Percentiles rank a stretch among this genome's conserved stretches.
These are phyloP conservation scores for Danio kyathit DNA, from an alignment of 2,797 vertebrate genomes.

Conservation along the genomic window DNA sequence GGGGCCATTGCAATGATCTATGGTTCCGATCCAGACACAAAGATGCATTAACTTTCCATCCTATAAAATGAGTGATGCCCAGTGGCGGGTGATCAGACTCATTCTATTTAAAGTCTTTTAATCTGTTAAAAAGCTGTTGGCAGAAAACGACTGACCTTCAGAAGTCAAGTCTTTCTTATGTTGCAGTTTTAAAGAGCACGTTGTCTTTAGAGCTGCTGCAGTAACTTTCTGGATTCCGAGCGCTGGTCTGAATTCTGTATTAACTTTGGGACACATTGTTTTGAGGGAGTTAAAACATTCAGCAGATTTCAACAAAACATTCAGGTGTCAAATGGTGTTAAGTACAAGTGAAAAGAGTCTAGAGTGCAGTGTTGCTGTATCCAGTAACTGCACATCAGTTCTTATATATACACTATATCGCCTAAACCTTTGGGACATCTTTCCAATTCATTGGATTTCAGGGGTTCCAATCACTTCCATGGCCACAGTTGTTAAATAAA, in stretches of 20 bases:
- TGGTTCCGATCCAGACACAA: slow-evolving; percentile 63
- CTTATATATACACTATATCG: too few species aligned
- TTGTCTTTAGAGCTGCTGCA: not conserved
- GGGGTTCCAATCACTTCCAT: too few species aligned
- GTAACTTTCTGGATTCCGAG: slow-evolving; percentile 25
- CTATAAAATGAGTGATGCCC: slow-evolving; percentile 65
- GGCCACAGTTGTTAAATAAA: too few species aligned
- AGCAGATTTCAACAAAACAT: slow-evolving; percentile 65
- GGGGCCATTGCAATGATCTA: slow-evolving; percentile 61
- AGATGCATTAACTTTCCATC: slow-evolving; percentile 66
- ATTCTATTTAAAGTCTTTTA: slow-evolving; percentile 66
- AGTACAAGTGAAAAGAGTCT: slow-evolving; percentile 54
- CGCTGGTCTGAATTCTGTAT: slow-evolving; percentile 26
- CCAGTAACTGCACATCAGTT: not conserved
- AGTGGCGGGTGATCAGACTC: slow-evolving; percentile 62
- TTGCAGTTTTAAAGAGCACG: slow-evolving; percentile 30
- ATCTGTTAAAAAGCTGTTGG: slow-evolving; percentile 50
- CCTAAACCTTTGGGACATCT: not conserved
- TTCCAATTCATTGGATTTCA: not conserved
- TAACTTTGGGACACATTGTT: slow-evolving; percentile 60
- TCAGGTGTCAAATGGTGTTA: slow-evolving; percentile 74
- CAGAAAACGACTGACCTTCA: slow-evolving; percentile 21
- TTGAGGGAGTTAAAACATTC: slow-evolving; percentile 80
- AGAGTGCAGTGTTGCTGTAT: not conserved
- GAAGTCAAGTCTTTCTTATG: slow-evolving; percentile 8